Base-by-base conservation (phyloP, 2,888 invertebrate genomes). In the Chesias legatella region DNA sequence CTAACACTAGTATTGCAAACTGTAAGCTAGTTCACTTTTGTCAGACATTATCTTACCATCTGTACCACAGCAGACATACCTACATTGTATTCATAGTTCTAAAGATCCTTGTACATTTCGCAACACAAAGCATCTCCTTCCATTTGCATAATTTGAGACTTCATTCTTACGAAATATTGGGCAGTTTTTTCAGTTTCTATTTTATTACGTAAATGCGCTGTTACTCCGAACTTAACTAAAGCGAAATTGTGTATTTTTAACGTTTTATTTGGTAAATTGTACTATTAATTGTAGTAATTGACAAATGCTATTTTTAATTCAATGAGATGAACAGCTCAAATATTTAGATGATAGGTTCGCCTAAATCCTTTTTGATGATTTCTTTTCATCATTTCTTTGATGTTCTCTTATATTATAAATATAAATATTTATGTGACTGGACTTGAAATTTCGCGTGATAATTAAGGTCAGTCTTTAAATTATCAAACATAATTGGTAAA, bases 81-180 rank as follows among this genome's bases (percentile, higher is more conserved):
- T 20, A 20, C 33, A 40, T 33, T 40, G 39, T 40, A 9, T 23
- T 10, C 11, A 22, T 30, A 24, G 17, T 17, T 17, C 2, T n/a
- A 5, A 29, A 24, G 24, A 33, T 40, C 33, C 40, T 40, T 33
- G 33, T 25, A 8, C 6, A 10, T 40, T 40, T 29, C 10, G 13
- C 29, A 33, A 40, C 7, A 36, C 10, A 33, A 33, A 22, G 29
- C 33, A 21, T 38, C 10, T 13, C n/a, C 22, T 7, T 33, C 22
- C 6, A 33, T 39, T 39, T 33, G 28, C 33, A 33, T 29, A 31
- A 13, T 10, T 17, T 23, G 13, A 27, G 22, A 23, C 32, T 11
- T 32, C 17, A 10, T 33, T 38, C 13, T 33, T 39, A 28, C 10
- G 23, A 28, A 39, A 33, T 36, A 7, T 6, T 30, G 20, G 17